phyloP scores from a whole-genome alignment of 2,113 vertebrate genomes.

The Dasyornis broadbenti region DNA sequence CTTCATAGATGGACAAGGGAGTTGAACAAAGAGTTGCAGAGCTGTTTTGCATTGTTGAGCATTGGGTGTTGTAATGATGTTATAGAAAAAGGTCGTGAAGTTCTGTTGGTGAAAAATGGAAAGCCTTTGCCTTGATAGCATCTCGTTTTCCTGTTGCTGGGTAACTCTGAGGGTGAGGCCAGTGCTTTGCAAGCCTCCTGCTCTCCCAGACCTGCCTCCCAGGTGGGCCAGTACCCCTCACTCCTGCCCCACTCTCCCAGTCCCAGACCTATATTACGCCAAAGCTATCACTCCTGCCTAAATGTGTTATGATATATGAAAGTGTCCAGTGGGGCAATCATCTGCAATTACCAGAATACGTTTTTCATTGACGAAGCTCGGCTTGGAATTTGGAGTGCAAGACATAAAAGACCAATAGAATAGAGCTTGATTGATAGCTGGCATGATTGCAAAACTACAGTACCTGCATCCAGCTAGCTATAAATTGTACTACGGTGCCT shows the following conservation, averaged over 20 bases:
- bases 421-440: slow-evolving; percentile 61
- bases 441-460: slow-evolving; percentile 58
- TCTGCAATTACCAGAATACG: slow-evolving; percentile 21
- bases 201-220: neutral
- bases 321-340: neutral
- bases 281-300: neutral
- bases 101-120: neutral
- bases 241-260: neutral
- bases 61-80: neutral
- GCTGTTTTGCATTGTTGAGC: accelerated
- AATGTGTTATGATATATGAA: neutral
- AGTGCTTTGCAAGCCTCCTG: neutral
- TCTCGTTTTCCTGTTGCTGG: neutral
- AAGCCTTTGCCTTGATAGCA: neutral
- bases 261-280: neutral
- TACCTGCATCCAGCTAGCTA: slow-evolving; percentile 55
- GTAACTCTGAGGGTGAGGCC: neutral
- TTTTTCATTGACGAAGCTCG: neutral
- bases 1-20: neutral
- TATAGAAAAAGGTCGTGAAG: neutral
- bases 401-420: slow-evolving; percentile 55
- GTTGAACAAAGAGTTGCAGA: neutral
- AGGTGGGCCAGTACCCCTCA: neutral
- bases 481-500: slow-evolving; percentile 39
- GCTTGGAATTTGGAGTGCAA: slow-evolving; percentile 23